phyloP scores from a whole-genome alignment of 1,140 invertebrate genomes.

The Rhagoletis pomonella region DNA sequence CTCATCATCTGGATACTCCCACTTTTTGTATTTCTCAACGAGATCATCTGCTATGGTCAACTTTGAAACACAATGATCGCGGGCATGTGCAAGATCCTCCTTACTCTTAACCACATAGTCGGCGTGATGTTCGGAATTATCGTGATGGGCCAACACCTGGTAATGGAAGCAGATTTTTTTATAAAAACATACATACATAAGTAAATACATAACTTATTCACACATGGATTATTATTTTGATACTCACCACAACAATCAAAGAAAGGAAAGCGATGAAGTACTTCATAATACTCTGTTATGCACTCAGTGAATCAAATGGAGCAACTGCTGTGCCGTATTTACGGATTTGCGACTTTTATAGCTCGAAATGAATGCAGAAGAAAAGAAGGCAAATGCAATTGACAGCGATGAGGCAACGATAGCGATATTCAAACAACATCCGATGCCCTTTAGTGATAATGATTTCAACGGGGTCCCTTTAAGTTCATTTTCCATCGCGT shows the following conservation, averaged over 20 bases:
- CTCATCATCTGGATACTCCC: constrained; percentile 68
- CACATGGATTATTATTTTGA: neutral
- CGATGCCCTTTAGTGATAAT: neutral
- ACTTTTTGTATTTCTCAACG: constrained; percentile 66
- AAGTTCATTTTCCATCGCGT: neutral
- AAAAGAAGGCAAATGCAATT: constrained; percentile 16
- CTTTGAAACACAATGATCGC: constrained; percentile 61
- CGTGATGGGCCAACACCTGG: constrained; percentile 49
- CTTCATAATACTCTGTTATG: constrained; percentile 52
- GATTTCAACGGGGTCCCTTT: no score
- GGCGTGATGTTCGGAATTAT: constrained; percentile 49
- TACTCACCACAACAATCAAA: constrained; percentile 54
- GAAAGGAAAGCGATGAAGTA: constrained; percentile 52
- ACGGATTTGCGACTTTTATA: neutral
- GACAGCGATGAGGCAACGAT: neutral
- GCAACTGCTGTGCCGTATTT: neutral
- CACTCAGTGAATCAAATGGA: neutral
- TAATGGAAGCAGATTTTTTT: neutral
- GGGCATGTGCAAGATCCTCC: constrained; percentile 64
- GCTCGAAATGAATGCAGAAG: neutral
- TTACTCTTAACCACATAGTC: constrained; percentile 67
- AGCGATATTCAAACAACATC: neutral
- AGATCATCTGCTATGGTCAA: constrained; percentile 63
- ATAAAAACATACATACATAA: neutral
- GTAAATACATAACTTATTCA: neutral